A percentile compares a stretch with the other conserved stretches of the same genome.
Evolutionary conservation across 1,140 invertebrate genomes (phyloP).

Genomic region (Linepithema humile): DNA sequence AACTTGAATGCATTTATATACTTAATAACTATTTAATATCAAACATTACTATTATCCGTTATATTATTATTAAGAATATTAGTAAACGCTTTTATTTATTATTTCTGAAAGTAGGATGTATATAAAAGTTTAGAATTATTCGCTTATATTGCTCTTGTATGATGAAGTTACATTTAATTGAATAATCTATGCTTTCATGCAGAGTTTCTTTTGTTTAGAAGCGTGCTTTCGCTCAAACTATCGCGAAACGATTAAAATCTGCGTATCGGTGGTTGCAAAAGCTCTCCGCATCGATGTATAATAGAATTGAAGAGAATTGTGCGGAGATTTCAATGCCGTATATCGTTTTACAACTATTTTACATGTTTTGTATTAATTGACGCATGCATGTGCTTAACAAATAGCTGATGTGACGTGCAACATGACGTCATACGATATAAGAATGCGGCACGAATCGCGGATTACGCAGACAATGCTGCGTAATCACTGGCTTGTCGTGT

Average conservation of each 20-base stretch:
- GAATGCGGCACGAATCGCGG: neutral
- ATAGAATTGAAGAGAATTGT: no score
- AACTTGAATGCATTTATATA: no score
- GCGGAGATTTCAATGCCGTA: no score
- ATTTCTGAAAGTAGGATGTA: neutral
- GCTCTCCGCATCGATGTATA: neutral
- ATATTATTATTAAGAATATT: no score
- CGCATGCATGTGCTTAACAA: neutral
- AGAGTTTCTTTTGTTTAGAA: neutral
- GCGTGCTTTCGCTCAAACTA: neutral
- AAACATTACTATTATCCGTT: neutral
- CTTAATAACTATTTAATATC: neutral
- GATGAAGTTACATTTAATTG: neutral
- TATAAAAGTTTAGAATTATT: neutral
- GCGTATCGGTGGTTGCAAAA: neutral
- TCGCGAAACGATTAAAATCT: neutral
- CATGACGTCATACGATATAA: neutral
- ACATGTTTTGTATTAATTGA: neutral
- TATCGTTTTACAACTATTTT: slow-evolving; percentile 3
- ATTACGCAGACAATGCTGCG: slow-evolving; percentile 4
- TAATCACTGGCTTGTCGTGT: neutral
- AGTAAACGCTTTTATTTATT: no score
- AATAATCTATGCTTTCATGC: no score
- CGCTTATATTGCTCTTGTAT: neutral
- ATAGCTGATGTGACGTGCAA: neutral